These are phyloP conservation scores for Lophotriccus pileatus DNA, from an alignment of 2,797 vertebrate species.

Conservation along the genomic window DNA sequence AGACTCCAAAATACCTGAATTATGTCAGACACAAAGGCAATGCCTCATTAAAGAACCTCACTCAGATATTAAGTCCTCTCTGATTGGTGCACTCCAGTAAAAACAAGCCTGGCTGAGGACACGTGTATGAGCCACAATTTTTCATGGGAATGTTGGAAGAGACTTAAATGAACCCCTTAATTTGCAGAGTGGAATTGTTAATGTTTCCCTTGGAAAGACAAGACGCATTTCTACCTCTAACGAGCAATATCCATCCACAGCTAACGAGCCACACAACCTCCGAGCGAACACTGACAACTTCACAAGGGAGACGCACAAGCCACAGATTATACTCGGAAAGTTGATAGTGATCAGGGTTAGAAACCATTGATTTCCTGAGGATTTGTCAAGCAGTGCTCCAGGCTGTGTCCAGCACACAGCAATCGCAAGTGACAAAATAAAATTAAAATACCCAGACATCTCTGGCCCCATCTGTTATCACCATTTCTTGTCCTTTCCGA, in stretches of 20 bases:
- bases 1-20: not conserved
- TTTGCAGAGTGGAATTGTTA: slow-evolving; percentile 30
- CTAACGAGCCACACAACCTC: slow-evolving; percentile 35
- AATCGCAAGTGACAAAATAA: not conserved
- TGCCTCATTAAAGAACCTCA: slow-evolving; percentile 13
- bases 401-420: not conserved
- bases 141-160: not conserved
- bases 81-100: not conserved
- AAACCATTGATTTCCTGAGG: not conserved
- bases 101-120: not conserved
- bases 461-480: not conserved
- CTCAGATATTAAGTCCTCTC: not conserved
- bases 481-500: not conserved
- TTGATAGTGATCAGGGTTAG: slow-evolving; percentile 3
- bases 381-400: not conserved
- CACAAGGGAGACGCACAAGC: not conserved
- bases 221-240: not conserved
- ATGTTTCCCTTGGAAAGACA: slow-evolving; percentile 42
- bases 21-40: not conserved
- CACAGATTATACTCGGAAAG: not conserved
- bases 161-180: slow-evolving; percentile 40
- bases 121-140: not conserved
- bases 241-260: not conserved
- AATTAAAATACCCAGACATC: not conserved
- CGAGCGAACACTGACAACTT: not conserved